Evolutionary conservation across 2,888 invertebrate genomes (phyloP).

Genomic region (Ommatoiulus sabulosus): DNA sequence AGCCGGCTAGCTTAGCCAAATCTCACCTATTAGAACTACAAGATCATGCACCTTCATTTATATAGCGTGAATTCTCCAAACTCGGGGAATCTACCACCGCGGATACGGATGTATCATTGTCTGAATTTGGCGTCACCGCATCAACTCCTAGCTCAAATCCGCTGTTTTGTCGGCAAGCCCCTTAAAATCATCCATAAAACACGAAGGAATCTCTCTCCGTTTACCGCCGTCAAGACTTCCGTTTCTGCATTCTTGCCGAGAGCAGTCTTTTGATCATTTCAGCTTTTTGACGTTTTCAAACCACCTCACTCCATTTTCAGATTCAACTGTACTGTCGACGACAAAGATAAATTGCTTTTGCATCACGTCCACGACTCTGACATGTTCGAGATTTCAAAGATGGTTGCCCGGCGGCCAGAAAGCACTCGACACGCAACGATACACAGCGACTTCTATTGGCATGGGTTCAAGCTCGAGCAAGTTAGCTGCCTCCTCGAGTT

Average conservation of each 20-base stretch:
- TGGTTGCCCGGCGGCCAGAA: slow-evolving; percentile 15
- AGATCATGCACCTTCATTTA: no score
- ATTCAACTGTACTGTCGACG: slow-evolving; percentile 5
- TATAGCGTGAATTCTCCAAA: no score
- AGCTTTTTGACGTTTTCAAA: slow-evolving; percentile 31
- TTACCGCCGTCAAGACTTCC: slow-evolving; percentile 29
- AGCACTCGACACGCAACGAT: background rate
- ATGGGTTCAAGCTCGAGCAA: no score
- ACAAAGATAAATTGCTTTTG: slow-evolving; percentile 38
- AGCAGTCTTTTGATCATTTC: slow-evolving; percentile 35
- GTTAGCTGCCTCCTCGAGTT: no score
- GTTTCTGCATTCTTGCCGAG: slow-evolving; percentile 21
- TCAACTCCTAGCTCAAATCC: background rate
- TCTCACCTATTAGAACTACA: no score
- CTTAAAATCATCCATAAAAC: background rate
- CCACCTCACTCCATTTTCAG: background rate
- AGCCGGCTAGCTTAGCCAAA: no score
- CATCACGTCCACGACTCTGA: slow-evolving; percentile 40
- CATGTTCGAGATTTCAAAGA: slow-evolving; percentile 32
- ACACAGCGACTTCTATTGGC: no score
- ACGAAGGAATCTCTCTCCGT: background rate
- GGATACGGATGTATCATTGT: background rate
- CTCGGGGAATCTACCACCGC: no score
- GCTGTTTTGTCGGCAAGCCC: background rate
- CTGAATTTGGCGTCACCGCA: background rate